These are phyloP conservation scores for Channa argus DNA, from an alignment of 2,113 vertebrate species.

Conservation along the genomic window DNA sequence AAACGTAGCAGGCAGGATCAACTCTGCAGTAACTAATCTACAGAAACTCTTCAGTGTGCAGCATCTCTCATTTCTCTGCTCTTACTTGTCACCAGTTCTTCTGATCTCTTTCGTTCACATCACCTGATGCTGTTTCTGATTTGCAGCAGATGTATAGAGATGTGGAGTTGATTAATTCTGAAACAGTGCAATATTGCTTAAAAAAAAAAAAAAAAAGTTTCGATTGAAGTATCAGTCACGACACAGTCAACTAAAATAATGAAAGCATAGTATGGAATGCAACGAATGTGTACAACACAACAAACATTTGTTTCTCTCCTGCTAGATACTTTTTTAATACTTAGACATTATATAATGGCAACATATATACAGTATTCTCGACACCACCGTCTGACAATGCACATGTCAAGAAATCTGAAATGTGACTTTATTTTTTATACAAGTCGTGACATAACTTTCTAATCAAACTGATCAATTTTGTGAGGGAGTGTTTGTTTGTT, in stretches of 20 bases:
- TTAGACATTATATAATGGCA: not conserved
- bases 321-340: not conserved
- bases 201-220: conserved; percentile 26
- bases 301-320: not conserved
- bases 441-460: too few relatives aligned
- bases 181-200: conserved; percentile 30
- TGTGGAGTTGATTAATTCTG: conserved; percentile 42
- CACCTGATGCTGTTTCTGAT: conserved; percentile 46
- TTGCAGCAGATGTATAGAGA: conserved; percentile 16
- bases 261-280: not conserved
- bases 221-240: conserved; percentile 1
- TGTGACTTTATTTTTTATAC: too few relatives aligned
- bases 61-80: conserved; percentile 39
- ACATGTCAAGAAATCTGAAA: too few relatives aligned
- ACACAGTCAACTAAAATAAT: conserved; percentile 16
- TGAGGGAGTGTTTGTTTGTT: too few relatives aligned
- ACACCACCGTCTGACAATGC: too few relatives aligned
- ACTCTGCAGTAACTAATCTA: conserved; percentile 32
- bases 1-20: conserved; percentile 13
- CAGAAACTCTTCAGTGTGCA: conserved; percentile 26
- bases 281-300: not conserved
- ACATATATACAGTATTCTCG: too few relatives aligned
- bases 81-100: conserved; percentile 36
- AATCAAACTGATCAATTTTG: too few relatives aligned
- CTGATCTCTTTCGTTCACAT: conserved; percentile 47